A percentile compares a stretch with the other conserved stretches of the same genome.
These are phyloP conservation scores for Alectura lathami DNA, from an alignment of 2,113 vertebrate genomes.

Conservation along the genomic window DNA sequence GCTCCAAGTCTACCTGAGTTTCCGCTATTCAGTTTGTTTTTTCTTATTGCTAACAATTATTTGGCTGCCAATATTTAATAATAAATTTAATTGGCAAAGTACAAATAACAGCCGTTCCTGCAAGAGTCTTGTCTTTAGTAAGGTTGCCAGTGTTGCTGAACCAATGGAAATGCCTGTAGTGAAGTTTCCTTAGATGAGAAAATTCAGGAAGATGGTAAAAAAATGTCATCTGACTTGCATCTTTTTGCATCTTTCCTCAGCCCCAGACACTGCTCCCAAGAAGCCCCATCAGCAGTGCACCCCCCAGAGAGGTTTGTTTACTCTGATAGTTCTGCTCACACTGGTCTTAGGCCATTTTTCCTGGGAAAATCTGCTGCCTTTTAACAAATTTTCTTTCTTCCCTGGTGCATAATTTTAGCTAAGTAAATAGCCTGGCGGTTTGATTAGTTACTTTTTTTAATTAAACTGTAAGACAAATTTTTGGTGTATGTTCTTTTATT, in stretches of 20 bases:
- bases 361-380: background rate
- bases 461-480: no score
- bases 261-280: background rate
- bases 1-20: background rate
- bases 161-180: background rate
- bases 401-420: background rate
- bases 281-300: background rate
- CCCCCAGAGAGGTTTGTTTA: background rate
- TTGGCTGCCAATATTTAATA: conserved; percentile 3
- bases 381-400: background rate
- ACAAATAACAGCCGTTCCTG: conserved; percentile 9
- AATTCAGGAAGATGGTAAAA: background rate
- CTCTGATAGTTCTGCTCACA: background rate
- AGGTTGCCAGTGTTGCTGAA: background rate
- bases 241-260: background rate
- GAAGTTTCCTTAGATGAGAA: background rate
- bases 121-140: background rate
- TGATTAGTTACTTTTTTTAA: no score
- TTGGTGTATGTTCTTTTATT: background rate
- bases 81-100: conserved; percentile 9
- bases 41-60: background rate
- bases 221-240: background rate
- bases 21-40: background rate
- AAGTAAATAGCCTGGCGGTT: background rate
- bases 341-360: background rate